Evolutionary conservation across 1,140 invertebrate genomes (phyloP), one percentile per base, ranked within the genome.

Genomic region (Penaeus japonicus): DNA sequence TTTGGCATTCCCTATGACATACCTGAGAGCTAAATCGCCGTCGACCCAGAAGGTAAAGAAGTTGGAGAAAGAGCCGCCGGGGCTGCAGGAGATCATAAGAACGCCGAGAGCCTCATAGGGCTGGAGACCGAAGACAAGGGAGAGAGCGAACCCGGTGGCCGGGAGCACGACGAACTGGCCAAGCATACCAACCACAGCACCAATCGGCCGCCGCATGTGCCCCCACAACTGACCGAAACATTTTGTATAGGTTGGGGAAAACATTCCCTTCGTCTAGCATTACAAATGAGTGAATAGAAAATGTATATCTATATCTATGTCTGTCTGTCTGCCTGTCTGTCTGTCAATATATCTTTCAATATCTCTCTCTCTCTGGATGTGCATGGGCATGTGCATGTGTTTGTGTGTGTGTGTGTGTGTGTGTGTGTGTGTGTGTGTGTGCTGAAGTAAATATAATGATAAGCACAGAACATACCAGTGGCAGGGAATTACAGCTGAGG

Each of bases 121-220:
- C 20, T 87, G 75, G 17, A 92, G 78, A 85, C 91, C 90, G 62
- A 92, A 91, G 32, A 90, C 80, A 35, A 91, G 82, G 30, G 89
- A 90, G 54, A 93, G 90, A 39, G 89, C 89, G 89, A 92, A 93
- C 24, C 92, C 92, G 18, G 91, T 88, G 27, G 92, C 90, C 17
- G 93, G 93, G 54, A 93, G 87, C 20, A 93, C 80, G 22, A 93
- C 70, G 89, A 93, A 93, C 91, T 93, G 93, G 54, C 92, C 92
- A 39, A 91, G 65, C 92, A 93, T 92, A 7, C 93, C 93, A 30
- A 93, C 93, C 10, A 92, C 35, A 12, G 92, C 91, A 35, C 92
- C 93, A 24, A 92, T 88, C 20, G 93, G 93, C 12, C 91, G 89
- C 77, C 90, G 87, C 18, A 92, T 24, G 83, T 93, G 92, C 0